These are phyloP conservation scores for Sycobia sp. DNA, from an alignment of 1,140 invertebrate genomes.

Conservation along the genomic window DNA sequence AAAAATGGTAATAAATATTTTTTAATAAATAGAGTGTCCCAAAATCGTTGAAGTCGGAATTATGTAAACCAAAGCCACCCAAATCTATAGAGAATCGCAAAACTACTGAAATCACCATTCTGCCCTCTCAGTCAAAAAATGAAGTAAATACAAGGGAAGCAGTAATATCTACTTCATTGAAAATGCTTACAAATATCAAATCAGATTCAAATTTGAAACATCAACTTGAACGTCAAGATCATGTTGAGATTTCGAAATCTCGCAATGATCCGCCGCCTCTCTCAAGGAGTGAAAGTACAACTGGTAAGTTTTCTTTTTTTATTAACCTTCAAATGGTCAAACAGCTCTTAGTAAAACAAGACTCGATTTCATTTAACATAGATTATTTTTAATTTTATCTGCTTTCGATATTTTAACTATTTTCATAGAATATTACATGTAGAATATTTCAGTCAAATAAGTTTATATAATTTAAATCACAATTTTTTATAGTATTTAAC, in stretches of 20 bases:
- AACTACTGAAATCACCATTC: conserved; percentile 62
- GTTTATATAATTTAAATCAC: too few relatives aligned
- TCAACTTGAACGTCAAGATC: conserved; percentile 57
- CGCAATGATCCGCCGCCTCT: conserved; percentile 52
- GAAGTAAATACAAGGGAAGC: conserved; percentile 49
- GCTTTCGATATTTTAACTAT: too few relatives aligned
- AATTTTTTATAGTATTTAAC: too few relatives aligned
- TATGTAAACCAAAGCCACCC: conserved; percentile 9
- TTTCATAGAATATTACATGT: too few relatives aligned
- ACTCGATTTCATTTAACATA: too few relatives aligned
- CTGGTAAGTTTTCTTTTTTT: conserved; percentile 43
- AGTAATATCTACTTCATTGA: conserved; percentile 43
- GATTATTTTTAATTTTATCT: too few relatives aligned
- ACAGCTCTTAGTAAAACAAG: too few relatives aligned
- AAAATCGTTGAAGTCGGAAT: conserved; percentile 46
- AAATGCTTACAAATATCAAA: conserved; percentile 56
- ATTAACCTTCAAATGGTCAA: too few relatives aligned
- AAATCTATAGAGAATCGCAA: conserved; percentile 45
- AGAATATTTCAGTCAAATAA: too few relatives aligned
- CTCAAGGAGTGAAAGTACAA: conserved; percentile 59
- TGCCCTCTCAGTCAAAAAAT: conserved; percentile 54
- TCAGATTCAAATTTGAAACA: conserved; percentile 54
- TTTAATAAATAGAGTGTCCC: conserved; percentile 59
- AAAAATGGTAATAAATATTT: too few relatives aligned
- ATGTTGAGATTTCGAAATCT: conserved; percentile 56